A percentile compares a stretch with the other conserved stretches of the same genome.
phyloP scores from a whole-genome alignment of 2,797 vertebrate genomes.

The Xiphophorus birchmanni region DNA sequence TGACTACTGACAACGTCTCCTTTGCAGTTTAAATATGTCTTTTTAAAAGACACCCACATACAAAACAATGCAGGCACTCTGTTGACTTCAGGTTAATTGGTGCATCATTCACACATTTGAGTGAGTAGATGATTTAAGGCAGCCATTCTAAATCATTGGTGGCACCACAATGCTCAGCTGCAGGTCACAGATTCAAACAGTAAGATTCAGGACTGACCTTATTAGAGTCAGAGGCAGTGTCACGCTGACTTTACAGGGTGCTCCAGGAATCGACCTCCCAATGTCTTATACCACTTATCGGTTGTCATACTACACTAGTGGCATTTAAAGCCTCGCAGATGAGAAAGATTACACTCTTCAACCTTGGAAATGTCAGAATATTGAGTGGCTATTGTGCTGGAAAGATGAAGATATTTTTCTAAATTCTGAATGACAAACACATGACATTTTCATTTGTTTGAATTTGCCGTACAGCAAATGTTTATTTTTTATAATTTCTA shows the following conservation, averaged over 20 bases:
- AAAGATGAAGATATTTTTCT: neutral
- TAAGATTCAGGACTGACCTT: constrained; percentile 48
- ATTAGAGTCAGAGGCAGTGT: constrained; percentile 44
- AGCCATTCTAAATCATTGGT: constrained; percentile 20
- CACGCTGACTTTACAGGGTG: constrained; percentile 33
- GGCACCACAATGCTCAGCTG: constrained; percentile 20
- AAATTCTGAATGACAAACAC: neutral
- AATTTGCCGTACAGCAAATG: neutral
- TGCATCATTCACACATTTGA: neutral
- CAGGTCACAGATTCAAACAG: constrained; percentile 30
- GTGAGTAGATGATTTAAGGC: neutral
- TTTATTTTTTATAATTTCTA: neutral
- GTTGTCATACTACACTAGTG: constrained; percentile 38
- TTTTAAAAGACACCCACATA: constrained; percentile 15
- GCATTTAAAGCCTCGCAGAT: constrained; percentile 28
- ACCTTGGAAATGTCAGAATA: constrained; percentile 5
- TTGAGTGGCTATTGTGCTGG: neutral
- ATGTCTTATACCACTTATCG: constrained; percentile 41
- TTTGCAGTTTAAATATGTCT: constrained; percentile 2
- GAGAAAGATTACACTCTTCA: constrained; percentile 11
- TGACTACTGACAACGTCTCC: constrained; percentile 7
- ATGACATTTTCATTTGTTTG: neutral
- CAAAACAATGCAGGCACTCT: neutral
- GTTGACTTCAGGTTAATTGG: constrained; percentile 22
- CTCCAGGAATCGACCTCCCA: constrained; percentile 29